phyloP scores from a whole-genome alignment of 2,113 vertebrate species.

The Spermophilus dauricus region DNA sequence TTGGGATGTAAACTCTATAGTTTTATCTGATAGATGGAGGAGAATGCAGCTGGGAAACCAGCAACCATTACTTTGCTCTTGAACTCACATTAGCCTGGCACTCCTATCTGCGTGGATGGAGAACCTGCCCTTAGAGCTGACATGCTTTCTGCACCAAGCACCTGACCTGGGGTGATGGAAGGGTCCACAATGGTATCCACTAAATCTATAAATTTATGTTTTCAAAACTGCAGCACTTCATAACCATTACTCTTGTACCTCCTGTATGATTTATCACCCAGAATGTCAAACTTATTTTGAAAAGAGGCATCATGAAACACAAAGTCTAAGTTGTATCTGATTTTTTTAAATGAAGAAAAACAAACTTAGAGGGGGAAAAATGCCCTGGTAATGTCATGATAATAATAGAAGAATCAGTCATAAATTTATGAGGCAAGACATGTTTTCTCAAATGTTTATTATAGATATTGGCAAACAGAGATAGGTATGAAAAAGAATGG shows the following conservation, averaged over 20 bases:
- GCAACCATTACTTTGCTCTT: neutral
- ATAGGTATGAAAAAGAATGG: neutral
- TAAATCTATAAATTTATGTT: neutral
- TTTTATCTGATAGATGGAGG: neutral
- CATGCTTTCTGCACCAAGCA: neutral
- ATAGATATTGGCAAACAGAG: slow-evolving; percentile 24
- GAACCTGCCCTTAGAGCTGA: neutral
- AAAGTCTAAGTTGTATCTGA: neutral
- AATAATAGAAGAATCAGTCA: neutral
- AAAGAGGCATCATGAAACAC: neutral
- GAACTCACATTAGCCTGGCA: neutral
- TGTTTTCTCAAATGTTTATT: slow-evolving; percentile 39
- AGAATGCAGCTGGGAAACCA: neutral
- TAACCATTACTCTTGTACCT: neutral
- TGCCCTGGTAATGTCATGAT: neutral
- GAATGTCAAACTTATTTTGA: slow-evolving; percentile 1
- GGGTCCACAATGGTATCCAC: neutral
- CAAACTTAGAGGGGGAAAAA: neutral
- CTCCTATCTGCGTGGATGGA: neutral
- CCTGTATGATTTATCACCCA: neutral
- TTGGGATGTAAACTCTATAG: neutral
- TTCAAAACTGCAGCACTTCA: slow-evolving; percentile 12
- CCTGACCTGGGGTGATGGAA: neutral
- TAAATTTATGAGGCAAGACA: slow-evolving; percentile 38
- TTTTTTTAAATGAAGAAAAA: slow-evolving; percentile 11